phyloP scores from a whole-genome alignment of 2,888 invertebrate genomes.

The Diarsia mendica region DNA sequence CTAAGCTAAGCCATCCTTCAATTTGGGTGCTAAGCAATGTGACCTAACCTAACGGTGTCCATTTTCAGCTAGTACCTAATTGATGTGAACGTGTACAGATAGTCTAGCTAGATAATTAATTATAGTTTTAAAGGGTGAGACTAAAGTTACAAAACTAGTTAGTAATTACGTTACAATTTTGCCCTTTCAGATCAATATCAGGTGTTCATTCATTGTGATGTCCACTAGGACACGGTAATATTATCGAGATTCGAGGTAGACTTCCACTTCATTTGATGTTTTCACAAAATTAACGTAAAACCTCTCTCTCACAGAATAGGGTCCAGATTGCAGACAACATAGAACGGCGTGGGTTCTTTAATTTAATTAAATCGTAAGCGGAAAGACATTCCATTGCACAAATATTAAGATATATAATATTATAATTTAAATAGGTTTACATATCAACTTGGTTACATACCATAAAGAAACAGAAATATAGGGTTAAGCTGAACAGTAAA shows the following conservation, averaged over 20 bases:
- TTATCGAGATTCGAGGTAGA: neutral
- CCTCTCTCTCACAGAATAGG: neutral
- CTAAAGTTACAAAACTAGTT: too few species aligned
- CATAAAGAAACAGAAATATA: neutral
- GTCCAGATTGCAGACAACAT: conserved; percentile 12
- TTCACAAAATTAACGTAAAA: neutral
- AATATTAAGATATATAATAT: too few species aligned
- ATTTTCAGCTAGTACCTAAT: too few species aligned
- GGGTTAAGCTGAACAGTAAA: neutral
- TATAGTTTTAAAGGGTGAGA: too few species aligned
- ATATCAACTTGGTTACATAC: neutral
- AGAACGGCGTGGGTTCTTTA: neutral
- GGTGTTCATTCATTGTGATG: neutral
- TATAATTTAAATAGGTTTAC: conserved; percentile 12
- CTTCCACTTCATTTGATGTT: neutral
- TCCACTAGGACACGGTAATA: neutral
- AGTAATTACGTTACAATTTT: neutral
- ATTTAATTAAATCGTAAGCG: conserved; percentile 14
- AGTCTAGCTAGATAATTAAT: too few species aligned
- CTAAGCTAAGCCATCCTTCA: too few species aligned
- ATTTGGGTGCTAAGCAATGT: too few species aligned
- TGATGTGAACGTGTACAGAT: too few species aligned
- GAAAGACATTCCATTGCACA: conserved; percentile 14
- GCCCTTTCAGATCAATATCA: neutral
- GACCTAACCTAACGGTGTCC: too few species aligned